phyloP scores from a whole-genome alignment of 2,888 invertebrate species.

The Tenodera sinensis region DNA sequence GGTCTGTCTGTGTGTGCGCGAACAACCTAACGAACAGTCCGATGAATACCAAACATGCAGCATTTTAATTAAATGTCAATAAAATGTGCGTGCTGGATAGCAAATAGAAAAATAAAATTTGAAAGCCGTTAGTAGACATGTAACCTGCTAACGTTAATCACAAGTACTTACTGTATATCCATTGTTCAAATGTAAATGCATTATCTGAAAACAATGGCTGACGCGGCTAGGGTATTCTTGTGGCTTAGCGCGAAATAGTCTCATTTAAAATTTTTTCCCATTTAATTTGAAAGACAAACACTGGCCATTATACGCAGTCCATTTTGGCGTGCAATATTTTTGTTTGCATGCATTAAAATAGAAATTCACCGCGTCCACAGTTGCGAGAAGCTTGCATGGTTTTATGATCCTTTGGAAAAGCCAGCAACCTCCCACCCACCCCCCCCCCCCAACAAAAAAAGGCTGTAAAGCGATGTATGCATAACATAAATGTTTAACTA shows the following conservation, averaged over 20 bases:
- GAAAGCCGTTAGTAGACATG: not conserved
- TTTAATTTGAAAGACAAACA: not conserved
- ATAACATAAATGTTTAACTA: not conserved
- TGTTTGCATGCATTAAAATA: not conserved
- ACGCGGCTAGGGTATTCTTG: not conserved
- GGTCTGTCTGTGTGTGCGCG: no score
- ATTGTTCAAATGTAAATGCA: not conserved
- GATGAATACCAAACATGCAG: no score
- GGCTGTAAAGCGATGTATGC: not conserved
- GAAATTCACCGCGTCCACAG: not conserved
- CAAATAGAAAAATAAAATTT: not conserved
- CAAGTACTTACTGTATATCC: not conserved
- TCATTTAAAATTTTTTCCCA: not conserved
- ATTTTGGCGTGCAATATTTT: not conserved
- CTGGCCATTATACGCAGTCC: not conserved
- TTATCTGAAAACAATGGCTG: not conserved
- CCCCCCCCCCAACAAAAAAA: not conserved
- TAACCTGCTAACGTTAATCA: not conserved
- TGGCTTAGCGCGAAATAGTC: not conserved
- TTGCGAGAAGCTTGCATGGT: not conserved
- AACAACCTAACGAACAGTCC: no score
- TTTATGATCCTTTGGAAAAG: not conserved
- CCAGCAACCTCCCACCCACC: not conserved
- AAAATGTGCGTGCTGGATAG: no score
- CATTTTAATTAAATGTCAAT: no score